Base-by-base conservation (phyloP, 2,888 invertebrate species). In the Baccha elongata region DNA sequence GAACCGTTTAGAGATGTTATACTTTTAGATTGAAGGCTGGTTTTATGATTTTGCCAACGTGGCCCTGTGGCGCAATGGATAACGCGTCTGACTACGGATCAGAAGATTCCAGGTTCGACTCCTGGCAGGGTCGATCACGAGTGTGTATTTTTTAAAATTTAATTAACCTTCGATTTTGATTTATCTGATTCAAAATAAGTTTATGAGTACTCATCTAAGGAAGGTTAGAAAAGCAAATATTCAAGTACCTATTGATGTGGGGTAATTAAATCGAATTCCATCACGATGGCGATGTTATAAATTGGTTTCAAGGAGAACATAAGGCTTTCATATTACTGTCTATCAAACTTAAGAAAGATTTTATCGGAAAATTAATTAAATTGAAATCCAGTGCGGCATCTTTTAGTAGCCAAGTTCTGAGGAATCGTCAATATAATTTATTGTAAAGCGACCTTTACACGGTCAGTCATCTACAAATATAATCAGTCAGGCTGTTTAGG, bases 81-180 rank as follows among this genome's bases (percentile, higher is more conserved):
- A 72, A 76, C 83, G 83, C 72, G 78, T 78, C 68, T 64, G 62
- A 73, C 72, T 68, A 83, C 78, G 72, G 76, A 76, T 83, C 81
- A 83, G 76, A 83, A 76, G 81, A 83, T 83, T 78, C 83, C 83
- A 73, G 78, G 68, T 83, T 83, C 67, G 76, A 83, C 83, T 78
- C 83, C 72, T 83, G 78, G 64, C 83, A 78, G 83, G 68, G 78
- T 76, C 83, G 75, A 17, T 32, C 13, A 55, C 19, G 6, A 13
- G 2, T n/a, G 3, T 1, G 37, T 32, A 1, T 15, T 29, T 40
- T 26, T 58, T 11, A 4, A 26, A 3, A n/a, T 21, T 0, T 11
- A 37, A 5, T 5, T 32, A 60, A 17, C 26, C 42, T 42, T 26
- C 17, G n/a, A 29, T 11, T 15, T 2, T 29, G 17, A 35, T 55